phyloP scores from a whole-genome alignment of 53 echinoderm and acorn worm genomes.

The Zoroaster sp. region DNA sequence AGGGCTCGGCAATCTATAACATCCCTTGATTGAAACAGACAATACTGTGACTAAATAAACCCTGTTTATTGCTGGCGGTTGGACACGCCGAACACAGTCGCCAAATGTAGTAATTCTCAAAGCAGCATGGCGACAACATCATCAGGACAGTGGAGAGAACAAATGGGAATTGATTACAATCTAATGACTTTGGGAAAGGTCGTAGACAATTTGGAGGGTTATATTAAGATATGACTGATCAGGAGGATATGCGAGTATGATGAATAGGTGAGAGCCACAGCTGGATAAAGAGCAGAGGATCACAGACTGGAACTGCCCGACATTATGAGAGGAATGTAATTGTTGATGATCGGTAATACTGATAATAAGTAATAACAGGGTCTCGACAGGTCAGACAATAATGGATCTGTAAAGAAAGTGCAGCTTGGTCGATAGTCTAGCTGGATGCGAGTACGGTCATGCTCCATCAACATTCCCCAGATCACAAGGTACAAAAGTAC shows the following conservation, averaged over 20 bases:
- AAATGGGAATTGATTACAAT: slow-evolving; percentile 15
- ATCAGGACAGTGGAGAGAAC: neutral
- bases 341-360: neutral
- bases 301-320: neutral
- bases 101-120: neutral
- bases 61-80: neutral
- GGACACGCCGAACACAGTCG: neutral
- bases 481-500: no score
- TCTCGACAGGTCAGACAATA: neutral
- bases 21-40: slow-evolving; percentile 15
- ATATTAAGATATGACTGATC: neutral
- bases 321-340: neutral
- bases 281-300: neutral
- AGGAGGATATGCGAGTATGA: neutral
- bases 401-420: neutral
- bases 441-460: neutral
- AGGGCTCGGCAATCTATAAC: neutral
- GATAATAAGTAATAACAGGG: neutral
- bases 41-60: neutral
- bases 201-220: neutral
- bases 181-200: neutral
- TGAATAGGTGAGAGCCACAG: neutral
- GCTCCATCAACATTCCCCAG: neutral
- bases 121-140: slow-evolving; percentile 8
- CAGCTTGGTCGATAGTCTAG: neutral